Base-by-base conservation (phyloP, 2,797 vertebrate genomes). In the Pipistrellus pygmaeus region DNA sequence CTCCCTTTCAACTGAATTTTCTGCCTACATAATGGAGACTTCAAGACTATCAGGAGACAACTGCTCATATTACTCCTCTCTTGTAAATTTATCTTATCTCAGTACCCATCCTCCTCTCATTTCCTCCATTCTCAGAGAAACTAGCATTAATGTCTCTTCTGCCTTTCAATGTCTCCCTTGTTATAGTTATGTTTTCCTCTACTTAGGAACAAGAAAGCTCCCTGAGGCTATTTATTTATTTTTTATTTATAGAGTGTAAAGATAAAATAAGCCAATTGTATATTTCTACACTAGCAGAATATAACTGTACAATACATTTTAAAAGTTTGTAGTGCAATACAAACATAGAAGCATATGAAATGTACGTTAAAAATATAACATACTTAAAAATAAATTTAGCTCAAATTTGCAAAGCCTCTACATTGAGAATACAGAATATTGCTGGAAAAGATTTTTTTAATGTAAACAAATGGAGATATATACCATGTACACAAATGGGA, bases 211-310 rank as follows among this genome's bases (percentile, higher is more conserved):
- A 73, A 82, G 30, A 83, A 77, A 77, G 18, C 0, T 10, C 14
- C 68, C 30, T 46, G 7, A 18, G 44, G 10, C 57, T n/a, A 27
- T 14, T 73, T 51, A 35, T 87, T 76, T 80, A n/a, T 35, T 73
- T 12, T 64, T 83, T 75, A 53, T 66, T 91, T 76, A 44, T 44
- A 85, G 30, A 64, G 15, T 89, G 76, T 5, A 82, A 94, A 84
- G 57, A 66, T 7, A 80, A 41, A 38, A 55, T 48, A 88, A 93
- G 27, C 32, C 30, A 71, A 18, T 75, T 64, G 5, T 91, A 55
- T 73, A 68, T 93, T 80, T 84, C 60, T 85, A 51, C 25, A 48
- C 9, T 30, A 44, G 8, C 2, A 72, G 8, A 46, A 68, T 90
- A 78, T 41, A 71, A n/a, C 10, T 60, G 4, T 21, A 30, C 68